Conservation (phyloP, 2,113 vertebrate species). For the Phrynosoma platyrhinos region DNA sequence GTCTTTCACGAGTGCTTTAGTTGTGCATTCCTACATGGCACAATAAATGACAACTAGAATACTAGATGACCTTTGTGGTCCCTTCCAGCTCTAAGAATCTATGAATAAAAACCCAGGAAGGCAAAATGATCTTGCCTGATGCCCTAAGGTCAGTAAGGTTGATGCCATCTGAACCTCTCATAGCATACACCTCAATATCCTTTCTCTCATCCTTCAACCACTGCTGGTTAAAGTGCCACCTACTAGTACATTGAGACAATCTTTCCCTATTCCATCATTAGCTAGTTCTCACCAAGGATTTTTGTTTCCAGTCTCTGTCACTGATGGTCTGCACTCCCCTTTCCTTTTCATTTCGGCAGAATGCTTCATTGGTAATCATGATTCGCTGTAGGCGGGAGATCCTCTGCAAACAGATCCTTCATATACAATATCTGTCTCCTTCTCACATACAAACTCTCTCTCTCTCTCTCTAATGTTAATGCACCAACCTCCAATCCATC, state of each 20-base stretch:
- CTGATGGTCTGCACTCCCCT: neutral
- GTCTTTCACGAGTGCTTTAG: too few species aligned
- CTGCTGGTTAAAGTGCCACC: neutral
- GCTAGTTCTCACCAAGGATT: neutral
- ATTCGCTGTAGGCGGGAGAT: neutral
- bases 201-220: neutral
- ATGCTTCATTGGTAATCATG: neutral
- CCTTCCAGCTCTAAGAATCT: too few species aligned
- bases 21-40: too few species aligned
- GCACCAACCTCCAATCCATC: neutral
- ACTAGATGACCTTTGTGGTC: too few species aligned
- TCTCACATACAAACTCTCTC: neutral
- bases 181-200: neutral
- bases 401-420: neutral
- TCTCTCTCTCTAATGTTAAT: neutral
- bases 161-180: too few species aligned
- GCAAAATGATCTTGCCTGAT: too few species aligned
- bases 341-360: slow-evolving; percentile 12
- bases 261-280: neutral
- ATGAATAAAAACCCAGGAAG: too few species aligned
- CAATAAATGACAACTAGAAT: too few species aligned
- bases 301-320: slow-evolving; percentile 2
- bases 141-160: too few species aligned
- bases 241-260: neutral
- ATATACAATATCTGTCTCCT: neutral